A percentile compares a stretch with the other conserved stretches of the same genome.
These are phyloP conservation scores for Nomada fucata DNA, from an alignment of 2,888 invertebrate species.

Conservation along the genomic window DNA sequence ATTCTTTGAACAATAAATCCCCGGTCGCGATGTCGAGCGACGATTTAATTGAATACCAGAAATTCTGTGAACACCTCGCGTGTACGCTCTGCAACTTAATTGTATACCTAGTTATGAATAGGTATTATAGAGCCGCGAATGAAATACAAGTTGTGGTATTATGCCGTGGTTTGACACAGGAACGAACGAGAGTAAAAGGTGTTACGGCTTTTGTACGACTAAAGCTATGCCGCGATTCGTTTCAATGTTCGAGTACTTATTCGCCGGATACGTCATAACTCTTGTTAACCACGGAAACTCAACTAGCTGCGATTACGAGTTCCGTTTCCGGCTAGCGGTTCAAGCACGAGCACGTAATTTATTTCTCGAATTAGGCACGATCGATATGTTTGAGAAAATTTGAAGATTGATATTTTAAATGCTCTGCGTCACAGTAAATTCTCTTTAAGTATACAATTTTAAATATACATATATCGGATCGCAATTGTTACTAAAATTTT, in stretches of 20 bases:
- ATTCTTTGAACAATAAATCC: slow-evolving; percentile 20
- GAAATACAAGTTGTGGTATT: slow-evolving; percentile 12
- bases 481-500: neutral
- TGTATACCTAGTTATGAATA: slow-evolving; percentile 4
- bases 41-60: slow-evolving; percentile 33
- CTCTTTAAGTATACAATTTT: neutral
- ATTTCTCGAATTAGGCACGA: slow-evolving; percentile 42
- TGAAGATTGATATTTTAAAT: slow-evolving; percentile 30
- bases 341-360: slow-evolving; percentile 40
- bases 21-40: slow-evolving; percentile 8
- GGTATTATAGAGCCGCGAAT: neutral
- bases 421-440: neutral
- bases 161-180: neutral
- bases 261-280: slow-evolving; percentile 38
- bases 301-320: slow-evolving; percentile 42
- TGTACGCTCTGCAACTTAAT: slow-evolving; percentile 33
- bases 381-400: slow-evolving; percentile 33
- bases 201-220: too few relatives aligned
- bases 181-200: too few relatives aligned
- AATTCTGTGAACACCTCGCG: slow-evolving; percentile 43
- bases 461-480: neutral
- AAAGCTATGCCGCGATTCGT: too few relatives aligned
- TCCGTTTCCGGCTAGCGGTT: slow-evolving; percentile 43
- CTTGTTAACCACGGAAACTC: slow-evolving; percentile 41
- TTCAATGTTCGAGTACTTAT: slow-evolving; percentile 17